phyloP scores from a whole-genome alignment of 2,888 invertebrate species.

The Melangyna quadrimaculata region DNA sequence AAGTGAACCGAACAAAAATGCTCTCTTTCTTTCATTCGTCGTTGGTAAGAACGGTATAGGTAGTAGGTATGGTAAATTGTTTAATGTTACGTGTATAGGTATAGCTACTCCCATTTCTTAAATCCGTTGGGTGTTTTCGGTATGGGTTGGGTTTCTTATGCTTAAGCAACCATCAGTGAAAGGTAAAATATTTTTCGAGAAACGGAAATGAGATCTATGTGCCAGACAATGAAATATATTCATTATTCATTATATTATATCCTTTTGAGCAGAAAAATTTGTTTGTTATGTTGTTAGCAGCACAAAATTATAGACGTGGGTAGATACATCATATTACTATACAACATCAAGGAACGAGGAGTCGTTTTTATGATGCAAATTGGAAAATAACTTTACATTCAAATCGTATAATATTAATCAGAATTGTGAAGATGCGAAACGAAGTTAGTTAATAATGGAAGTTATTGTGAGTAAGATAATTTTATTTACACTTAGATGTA shows the following conservation, averaged over 20 bases:
- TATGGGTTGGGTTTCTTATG: not conserved
- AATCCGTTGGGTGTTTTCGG: not conserved
- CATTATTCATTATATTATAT: conserved; percentile 65
- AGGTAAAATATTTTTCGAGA: conserved; percentile 8
- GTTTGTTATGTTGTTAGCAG: conserved; percentile 10
- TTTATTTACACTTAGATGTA: too few relatives aligned
- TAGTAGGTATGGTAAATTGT: not conserved
- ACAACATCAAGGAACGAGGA: not conserved
- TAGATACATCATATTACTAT: not conserved
- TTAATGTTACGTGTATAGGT: not conserved
- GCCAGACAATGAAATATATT: conserved; percentile 70
- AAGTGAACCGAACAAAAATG: not conserved
- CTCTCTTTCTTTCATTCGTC: not conserved
- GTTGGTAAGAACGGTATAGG: not conserved
- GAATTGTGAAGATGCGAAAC: not conserved
- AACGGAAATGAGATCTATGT: conserved; percentile 67
- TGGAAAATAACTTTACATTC: conserved; percentile 65
- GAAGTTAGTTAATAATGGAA: conserved; percentile 2
- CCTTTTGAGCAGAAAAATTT: conserved; percentile 63
- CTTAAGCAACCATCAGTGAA: not conserved
- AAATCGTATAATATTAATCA: conserved; percentile 60
- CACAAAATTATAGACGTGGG: too few relatives aligned
- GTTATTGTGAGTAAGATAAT: not conserved
- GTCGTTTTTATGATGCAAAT: conserved; percentile 63
- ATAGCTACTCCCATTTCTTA: too few relatives aligned